Evolutionary conservation across 2,113 vertebrate genomes (phyloP), one percentile per base, ranked within the genome.

Genomic region (Myxocyprinus asiaticus): DNA sequence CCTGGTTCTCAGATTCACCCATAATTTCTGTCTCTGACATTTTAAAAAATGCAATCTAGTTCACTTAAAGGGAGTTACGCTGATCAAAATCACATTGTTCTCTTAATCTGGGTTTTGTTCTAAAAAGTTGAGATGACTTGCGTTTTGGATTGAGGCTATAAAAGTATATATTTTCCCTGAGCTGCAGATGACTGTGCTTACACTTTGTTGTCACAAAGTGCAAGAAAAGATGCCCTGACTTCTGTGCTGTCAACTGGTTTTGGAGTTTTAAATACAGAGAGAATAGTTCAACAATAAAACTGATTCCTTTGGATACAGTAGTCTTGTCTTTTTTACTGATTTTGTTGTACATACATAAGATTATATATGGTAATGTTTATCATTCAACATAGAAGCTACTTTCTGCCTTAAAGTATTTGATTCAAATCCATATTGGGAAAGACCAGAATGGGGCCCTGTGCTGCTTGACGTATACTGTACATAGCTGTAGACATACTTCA

Each of bases 211-310:
- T 62, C 44, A 62, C 10, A 62, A 33, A 33, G 22, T 33, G 22
- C 22, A 33, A 33, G 22, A 33, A 47, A 11, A 74, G 83, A 87
- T 82, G 83, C 11, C 86, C 72, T 83, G 62, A 67, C 73, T 79
- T 88, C 82, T 86, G 77, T 71, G 88, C 85, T 89, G 84, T 89
- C 86, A 82, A 85, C 79, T 88, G 87, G 84, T 89, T 90, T 91
- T 89, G 83, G 89, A 86, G 53, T 81, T 85, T 81, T 68, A 79
- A 81, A 79, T 77, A 87, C 53, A 80, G 70, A 86, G 86, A 86
- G 63, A 69, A 68, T 63, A 72, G 58, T 67, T 82, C 82, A 81
- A 79, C 69, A 84, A 83, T 81, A 66, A 77, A 80, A 86, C 78
- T 22, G 9, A 81, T 82, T 70, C 42, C 67, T 68, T 81, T 83